Evolutionary conservation across 2,797 vertebrate species (phyloP), one percentile per base, ranked within the genome.

Genomic region (Bovichtus diacanthus): DNA sequence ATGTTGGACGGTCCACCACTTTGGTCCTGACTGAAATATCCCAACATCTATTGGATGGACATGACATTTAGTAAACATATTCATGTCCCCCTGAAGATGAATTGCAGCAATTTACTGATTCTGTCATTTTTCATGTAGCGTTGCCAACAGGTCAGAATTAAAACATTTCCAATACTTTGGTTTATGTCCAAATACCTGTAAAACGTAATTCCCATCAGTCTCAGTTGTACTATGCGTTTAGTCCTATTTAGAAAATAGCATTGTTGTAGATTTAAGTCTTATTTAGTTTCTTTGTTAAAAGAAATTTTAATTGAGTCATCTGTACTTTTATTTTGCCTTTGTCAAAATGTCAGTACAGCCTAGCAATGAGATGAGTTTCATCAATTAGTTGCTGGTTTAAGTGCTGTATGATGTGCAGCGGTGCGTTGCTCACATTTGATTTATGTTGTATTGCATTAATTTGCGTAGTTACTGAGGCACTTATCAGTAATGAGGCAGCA

Each of bases 401-500:
- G 62, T 74, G 66, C 56, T 5, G 36, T 50, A 49, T 79, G 64
- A 84, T 82, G 76, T 65, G 55, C 58, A 54, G 71, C 1, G 2
- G 41, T 55, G 62, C 21, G 11, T 69, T 47, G 54, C 77, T 82
- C 63, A 27, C 43, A 13, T 87, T 73, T 86, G 84, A 82, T 89
- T 85, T 80, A 73, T 80, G 43, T 61, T 72, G 43, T 47, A 60
- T 64, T 60, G 56, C 53, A 49, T 80, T 76, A 3, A 81, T 87
- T 79, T 85, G 74, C 2, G 16, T 51, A 58, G 81, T 80, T 81
- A 71, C 64, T 71, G 58, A 79, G 74, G 66, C 64, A 75, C 70
- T 85, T 87, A 79, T 83, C 81, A 81, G 76, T 64, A 81, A 81
- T 61, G 76, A 90, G 76, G 78, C 70, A 67, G 82, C 65, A 44